Base-by-base conservation (phyloP, 2,797 vertebrate species). In the Danio kyathit region DNA sequence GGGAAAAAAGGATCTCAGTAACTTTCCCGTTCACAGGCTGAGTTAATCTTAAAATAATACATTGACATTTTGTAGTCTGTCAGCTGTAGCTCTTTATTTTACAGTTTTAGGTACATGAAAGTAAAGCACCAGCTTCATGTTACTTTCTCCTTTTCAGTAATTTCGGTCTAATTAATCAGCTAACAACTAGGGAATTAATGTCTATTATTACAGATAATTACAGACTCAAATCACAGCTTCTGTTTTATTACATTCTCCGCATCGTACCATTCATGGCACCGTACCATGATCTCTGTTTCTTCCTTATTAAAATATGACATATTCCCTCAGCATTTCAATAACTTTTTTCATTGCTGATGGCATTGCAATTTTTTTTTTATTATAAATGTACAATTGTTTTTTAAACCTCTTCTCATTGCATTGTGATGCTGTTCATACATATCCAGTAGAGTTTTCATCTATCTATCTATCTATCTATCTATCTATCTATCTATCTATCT, bases 161-260 rank as follows among this genome's bases (percentile, higher is more conserved):
- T 21, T 59, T 73, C 70, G 29, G 70, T 43, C 54, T 59, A 29
- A 73, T 59, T 46, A 59, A 73, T 73, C 8, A 73, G 41, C 54
- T 57, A 59, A 59, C 70, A 73, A 46, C 54, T 46, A 59, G 41
- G 54, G 41, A 57, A 73, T 46, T 46, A 59, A 61, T 61, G 57
- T 74, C 73, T 60, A 17, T 74, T 60, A 74, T 74, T 63, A 74
- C 44, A 74, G 56, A 51, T 63, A 40, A 74, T 74, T 63, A 63
- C 73, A 49, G 21, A n/a, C 16, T 74, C 29, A 57, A 73, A 57
- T 72, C 40, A 44, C 70, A 73, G 52, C 38, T 19, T 72, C 52
- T 73, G 52, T 74, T 60, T 49, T 61, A 74, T 74, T 74, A 61
- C 57, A 12, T 60, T 61, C 16, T 7, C 10, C n/a, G n/a, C n/a